These are phyloP conservation scores for Lontra canadensis DNA, from an alignment of 2,113 vertebrate species.

Conservation along the genomic window DNA sequence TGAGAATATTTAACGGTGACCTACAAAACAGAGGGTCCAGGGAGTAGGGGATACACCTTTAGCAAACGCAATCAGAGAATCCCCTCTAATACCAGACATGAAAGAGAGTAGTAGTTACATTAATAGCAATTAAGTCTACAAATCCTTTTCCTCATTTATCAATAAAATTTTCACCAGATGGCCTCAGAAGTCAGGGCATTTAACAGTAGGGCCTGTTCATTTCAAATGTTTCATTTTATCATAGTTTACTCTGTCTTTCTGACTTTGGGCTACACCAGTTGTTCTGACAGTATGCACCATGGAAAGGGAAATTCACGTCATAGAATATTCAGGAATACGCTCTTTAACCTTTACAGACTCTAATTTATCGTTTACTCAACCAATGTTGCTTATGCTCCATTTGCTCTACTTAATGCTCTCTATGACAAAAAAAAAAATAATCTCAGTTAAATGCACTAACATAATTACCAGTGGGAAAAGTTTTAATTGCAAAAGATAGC, in stretches of 20 bases:
- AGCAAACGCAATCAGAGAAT: background rate
- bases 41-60: background rate
- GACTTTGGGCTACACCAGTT: background rate
- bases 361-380: background rate
- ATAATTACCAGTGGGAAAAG: background rate
- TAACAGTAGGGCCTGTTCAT: background rate
- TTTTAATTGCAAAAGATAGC: constrained; percentile 36
- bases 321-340: background rate
- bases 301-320: background rate
- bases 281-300: background rate
- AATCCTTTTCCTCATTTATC: background rate
- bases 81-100: background rate
- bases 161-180: background rate
- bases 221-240: background rate
- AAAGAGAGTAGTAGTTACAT: background rate
- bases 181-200: background rate
- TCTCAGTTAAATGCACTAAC: background rate
- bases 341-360: background rate
- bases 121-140: background rate
- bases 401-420: background rate
- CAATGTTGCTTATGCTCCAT: background rate
- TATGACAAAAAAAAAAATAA: background rate
- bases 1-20: background rate
- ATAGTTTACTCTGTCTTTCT: background rate
- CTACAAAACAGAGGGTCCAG: background rate